Evolutionary conservation across 2,113 vertebrate species (phyloP).

Genomic region (Lanius ludovicianus): DNA sequence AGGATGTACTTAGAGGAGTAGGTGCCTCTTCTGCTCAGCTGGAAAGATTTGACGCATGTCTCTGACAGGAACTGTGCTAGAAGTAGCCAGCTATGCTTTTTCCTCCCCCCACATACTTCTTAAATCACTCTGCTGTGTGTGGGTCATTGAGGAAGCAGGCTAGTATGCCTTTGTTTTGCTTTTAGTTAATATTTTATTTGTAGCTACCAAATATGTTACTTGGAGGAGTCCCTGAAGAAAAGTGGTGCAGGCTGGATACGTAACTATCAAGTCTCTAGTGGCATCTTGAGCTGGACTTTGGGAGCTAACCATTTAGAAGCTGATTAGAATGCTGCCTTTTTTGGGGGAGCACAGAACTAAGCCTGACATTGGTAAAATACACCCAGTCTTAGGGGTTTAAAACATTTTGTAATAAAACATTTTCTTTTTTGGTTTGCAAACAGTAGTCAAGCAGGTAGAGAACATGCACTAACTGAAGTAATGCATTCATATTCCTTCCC

Average conservation of each 20-base stretch:
- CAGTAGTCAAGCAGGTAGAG: not conserved
- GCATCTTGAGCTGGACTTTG: not conserved
- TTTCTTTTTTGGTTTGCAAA: not conserved
- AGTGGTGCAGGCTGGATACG: not conserved
- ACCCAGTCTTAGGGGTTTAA: not conserved
- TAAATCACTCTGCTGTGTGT: not conserved
- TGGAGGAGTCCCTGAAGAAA: not conserved
- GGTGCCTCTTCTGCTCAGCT: not conserved
- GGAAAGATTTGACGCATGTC: not conserved
- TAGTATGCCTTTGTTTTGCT: not conserved
- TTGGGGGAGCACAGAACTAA: not conserved
- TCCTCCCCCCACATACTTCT: not conserved
- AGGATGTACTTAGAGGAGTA: not conserved
- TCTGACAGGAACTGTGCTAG: not conserved
- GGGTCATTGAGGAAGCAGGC: not conserved
- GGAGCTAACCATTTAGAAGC: not conserved
- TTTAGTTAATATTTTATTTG: not conserved
- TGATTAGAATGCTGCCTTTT: not conserved
- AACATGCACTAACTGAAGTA: not conserved
- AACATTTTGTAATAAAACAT: not conserved
- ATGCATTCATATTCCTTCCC: not conserved
- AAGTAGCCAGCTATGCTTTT: not conserved
- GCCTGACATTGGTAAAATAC: not conserved
- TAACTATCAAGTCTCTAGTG: not conserved
- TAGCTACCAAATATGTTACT: not conserved